phyloP scores from a whole-genome alignment of 2,797 vertebrate species.

The Rousettus madagascariensis region DNA sequence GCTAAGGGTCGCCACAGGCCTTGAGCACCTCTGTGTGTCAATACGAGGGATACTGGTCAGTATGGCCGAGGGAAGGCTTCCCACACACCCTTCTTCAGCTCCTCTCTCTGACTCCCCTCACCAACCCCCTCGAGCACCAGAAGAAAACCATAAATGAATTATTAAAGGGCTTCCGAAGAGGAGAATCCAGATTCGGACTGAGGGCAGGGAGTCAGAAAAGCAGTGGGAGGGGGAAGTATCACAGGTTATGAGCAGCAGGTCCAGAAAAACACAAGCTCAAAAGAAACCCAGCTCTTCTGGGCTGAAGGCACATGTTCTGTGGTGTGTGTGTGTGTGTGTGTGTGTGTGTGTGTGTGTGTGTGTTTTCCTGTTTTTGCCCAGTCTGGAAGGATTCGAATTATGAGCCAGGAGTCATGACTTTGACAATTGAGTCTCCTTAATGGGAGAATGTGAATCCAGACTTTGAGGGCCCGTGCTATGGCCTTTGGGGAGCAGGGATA shows the following conservation, averaged over 20 bases:
- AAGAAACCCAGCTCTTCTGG: not conserved
- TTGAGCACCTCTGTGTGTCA: not conserved
- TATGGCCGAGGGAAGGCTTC: not conserved
- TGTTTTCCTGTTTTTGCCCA: not conserved
- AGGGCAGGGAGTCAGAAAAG: not conserved
- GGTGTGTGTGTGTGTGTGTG: not conserved
- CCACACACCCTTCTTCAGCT: not conserved
- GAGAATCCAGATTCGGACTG: not conserved
- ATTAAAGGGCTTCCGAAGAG: not conserved
- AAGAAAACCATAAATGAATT: not conserved
- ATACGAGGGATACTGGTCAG: not conserved
- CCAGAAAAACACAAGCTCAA: not conserved
- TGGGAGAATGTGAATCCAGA: not conserved
- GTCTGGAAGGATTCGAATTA: not conserved
- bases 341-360: not conserved
- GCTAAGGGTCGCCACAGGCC: not conserved
- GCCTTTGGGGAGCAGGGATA: not conserved
- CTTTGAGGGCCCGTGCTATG: not conserved
- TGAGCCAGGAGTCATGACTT: not conserved
- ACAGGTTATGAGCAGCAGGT: not conserved
- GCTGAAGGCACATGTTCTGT: not conserved
- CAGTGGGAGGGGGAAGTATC: too few relatives aligned
- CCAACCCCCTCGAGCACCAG: not conserved
- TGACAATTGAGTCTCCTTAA: not conserved
- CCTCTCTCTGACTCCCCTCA: not conserved